Conservation (phyloP, 1,140 invertebrate species). For the Acromyrmex heyeri region DNA sequence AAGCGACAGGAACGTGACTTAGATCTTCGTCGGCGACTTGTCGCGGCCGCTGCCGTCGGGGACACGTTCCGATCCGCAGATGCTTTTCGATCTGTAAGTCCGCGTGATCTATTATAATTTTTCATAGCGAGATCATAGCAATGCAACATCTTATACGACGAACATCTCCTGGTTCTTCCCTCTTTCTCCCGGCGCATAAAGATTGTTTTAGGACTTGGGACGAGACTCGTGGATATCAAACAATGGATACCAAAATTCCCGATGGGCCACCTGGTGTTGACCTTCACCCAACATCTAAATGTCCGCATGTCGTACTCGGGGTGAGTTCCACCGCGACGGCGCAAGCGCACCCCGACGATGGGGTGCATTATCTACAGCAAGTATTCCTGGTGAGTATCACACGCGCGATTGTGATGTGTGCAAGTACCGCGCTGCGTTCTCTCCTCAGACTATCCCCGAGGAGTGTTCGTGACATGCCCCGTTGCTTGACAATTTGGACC, state of each 20-base stretch:
- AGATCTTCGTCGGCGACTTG: conserved; percentile 30
- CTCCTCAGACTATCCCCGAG: conserved; percentile 52
- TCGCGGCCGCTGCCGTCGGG: conserved; percentile 42
- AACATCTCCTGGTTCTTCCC: background rate
- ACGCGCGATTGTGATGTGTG: conserved; percentile 65
- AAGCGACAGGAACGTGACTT: conserved; percentile 38
- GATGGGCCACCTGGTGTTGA: conserved; percentile 1
- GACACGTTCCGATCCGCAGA: conserved; percentile 58
- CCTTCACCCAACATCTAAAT: conserved; percentile 37
- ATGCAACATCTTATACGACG: background rate
- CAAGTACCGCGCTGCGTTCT: conserved; percentile 60
- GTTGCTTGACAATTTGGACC: background rate
- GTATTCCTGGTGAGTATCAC: conserved; percentile 36
- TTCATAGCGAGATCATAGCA: background rate
- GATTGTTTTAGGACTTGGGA: conserved; percentile 6
- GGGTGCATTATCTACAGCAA: conserved; percentile 33
- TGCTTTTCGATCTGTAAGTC: conserved; percentile 64
- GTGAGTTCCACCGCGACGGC: conserved; percentile 50
- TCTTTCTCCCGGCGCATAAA: background rate
- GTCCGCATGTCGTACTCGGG: conserved; percentile 31
- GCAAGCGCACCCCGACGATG: conserved; percentile 44
- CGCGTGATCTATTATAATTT: background rate
- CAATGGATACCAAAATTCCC: conserved; percentile 49
- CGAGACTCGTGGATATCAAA: background rate
- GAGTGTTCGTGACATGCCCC: background rate